These are phyloP conservation scores for Glyphotaelius pellucidus DNA, from an alignment of 2,888 invertebrate genomes.

Conservation along the genomic window DNA sequence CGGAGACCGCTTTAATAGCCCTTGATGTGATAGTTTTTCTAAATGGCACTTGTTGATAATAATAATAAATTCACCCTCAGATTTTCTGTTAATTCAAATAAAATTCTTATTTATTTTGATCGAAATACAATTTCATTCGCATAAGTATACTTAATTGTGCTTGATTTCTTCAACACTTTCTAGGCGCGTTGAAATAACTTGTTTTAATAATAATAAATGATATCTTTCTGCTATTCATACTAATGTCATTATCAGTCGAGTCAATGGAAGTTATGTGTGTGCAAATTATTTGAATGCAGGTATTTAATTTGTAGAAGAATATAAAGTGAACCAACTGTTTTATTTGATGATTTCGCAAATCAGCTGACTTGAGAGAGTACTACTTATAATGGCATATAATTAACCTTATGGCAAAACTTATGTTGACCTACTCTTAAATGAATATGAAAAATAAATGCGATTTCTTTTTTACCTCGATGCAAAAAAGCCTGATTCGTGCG, in stretches of 20 bases:
- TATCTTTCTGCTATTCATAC: background rate
- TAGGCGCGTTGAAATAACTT: background rate
- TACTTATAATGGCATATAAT: background rate
- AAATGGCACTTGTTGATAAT: too few relatives aligned
- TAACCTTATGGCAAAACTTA: background rate
- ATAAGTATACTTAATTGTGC: background rate
- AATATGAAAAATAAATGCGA: background rate
- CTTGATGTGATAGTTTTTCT: too few relatives aligned
- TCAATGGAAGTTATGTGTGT: background rate
- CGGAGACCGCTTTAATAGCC: background rate
- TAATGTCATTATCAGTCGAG: background rate
- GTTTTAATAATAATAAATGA: background rate
- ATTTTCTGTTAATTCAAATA: too few relatives aligned
- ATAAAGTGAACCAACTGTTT: background rate
- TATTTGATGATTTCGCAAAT: background rate
- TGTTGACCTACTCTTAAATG: background rate
- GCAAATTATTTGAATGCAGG: background rate
- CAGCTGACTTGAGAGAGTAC: background rate
- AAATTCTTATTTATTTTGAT: background rate
- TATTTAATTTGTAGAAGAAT: background rate
- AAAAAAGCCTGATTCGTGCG: background rate
- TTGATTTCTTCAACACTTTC: background rate
- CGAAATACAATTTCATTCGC: background rate
- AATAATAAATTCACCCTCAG: too few relatives aligned
- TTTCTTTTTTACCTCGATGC: too few relatives aligned